phyloP scores from a whole-genome alignment of 1,140 invertebrate genomes.

The Philopotamus ludificatus region DNA sequence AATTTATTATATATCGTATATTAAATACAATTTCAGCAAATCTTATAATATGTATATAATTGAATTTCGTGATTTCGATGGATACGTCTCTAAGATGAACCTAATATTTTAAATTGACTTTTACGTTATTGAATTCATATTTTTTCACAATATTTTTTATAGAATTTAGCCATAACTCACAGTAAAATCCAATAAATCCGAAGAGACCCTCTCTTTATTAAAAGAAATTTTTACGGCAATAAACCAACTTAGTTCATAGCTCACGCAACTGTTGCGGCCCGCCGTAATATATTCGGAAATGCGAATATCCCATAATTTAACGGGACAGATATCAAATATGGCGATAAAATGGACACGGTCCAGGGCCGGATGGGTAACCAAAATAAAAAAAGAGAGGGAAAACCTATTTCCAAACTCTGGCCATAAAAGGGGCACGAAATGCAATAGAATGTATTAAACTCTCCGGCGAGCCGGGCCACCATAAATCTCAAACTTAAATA shows the following conservation, averaged over 20 bases:
- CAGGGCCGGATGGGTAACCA: background rate
- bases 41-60: too few relatives aligned
- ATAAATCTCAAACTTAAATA: conserved; percentile 39
- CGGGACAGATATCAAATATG: conserved; percentile 30
- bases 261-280: background rate
- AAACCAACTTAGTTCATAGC: background rate
- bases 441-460: conserved; percentile 33
- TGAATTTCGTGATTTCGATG: too few relatives aligned
- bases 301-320: conserved; percentile 19
- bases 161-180: too few relatives aligned
- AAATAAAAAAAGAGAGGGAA: background rate
- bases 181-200: too few relatives aligned
- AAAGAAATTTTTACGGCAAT: too few relatives aligned
- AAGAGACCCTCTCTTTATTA: too few relatives aligned
- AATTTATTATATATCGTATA: too few relatives aligned
- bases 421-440: conserved; percentile 11
- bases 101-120: too few relatives aligned
- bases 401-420: conserved; percentile 11
- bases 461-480: conserved; percentile 12
- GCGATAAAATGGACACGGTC: conserved; percentile 23
- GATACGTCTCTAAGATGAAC: too few relatives aligned
- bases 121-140: too few relatives aligned
- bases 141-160: too few relatives aligned
- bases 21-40: too few relatives aligned
- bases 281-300: background rate